Base-by-base conservation (phyloP, 2,797 vertebrate species). In the Lindbergichthys nudifrons region DNA sequence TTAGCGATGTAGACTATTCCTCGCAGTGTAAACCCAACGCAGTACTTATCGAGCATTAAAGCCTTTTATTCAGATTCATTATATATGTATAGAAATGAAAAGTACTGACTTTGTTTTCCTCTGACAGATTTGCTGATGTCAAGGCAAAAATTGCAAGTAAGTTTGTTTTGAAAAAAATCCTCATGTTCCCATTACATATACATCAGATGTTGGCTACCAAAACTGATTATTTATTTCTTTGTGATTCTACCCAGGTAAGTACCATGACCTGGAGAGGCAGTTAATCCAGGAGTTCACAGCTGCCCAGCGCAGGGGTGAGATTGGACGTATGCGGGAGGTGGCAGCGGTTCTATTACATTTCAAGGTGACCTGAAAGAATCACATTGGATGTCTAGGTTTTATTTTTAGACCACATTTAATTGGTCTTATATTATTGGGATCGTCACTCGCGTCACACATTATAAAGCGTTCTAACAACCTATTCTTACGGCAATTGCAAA, bases 141-240 rank as follows among this genome's bases (percentile, higher is more conserved):
- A 99, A 99, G 91, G 98, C 97, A 80, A 99, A 99, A 95, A 99
- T 99, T 89, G 98, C 98, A 93, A 99, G 98, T 99, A 95, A 95
- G 98, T 96, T 69, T 52, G 36, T 5, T 26, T 26, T 26, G 52
- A 14, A 5, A 50, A 14, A 63, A 12, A 3, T 57, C 19, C 14
- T 60, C 4, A 30, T n/a, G n/a, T 73, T 36, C 54, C 30, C 10
- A 21, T 68, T 63, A 9, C 19, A 48, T 73, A 58, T 51, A 46
- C 6, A 75, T 5, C 0, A 6, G 4, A 61, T 18, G 30, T 48
- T 39, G 15, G 41, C 12, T 26, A 18, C 45, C 62, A 21, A 45
- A 51, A 36, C 32, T 36, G 3, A 42, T 36, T 7, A 51, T 18
- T 10, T 41, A 26, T 59, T 46, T 53, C 18, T 77, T 41, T 70